A percentile compares a stretch with the other conserved stretches of the same genome.
Evolutionary conservation across 2,797 vertebrate genomes (phyloP).

Genomic region (Hylomyscus alleni): DNA sequence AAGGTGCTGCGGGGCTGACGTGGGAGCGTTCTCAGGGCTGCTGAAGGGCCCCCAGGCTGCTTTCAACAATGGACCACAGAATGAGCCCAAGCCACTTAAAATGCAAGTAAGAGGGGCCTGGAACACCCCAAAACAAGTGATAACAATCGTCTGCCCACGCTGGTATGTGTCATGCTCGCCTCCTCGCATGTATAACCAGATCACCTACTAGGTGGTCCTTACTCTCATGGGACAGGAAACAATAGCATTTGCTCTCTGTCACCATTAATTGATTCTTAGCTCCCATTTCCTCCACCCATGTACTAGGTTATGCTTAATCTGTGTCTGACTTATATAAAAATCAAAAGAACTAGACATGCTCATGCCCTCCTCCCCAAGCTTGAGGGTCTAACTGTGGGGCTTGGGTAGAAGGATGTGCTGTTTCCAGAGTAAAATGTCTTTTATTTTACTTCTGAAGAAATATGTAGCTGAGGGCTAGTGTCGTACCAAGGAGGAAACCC

Average conservation of each 20-base stretch:
- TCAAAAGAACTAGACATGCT: neutral
- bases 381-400: neutral
- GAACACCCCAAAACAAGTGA: rapidly evolving
- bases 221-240: neutral
- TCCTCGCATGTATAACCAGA: neutral
- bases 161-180: too few species aligned
- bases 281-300: neutral
- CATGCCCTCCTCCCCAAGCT: neutral
- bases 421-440: conserved; percentile 18
- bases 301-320: neutral
- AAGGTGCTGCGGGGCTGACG: neutral
- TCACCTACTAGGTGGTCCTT: too few species aligned
- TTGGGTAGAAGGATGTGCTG: neutral
- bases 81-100: neutral
- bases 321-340: neutral
- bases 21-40: neutral
- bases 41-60: too few species aligned
- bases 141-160: neutral
- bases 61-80: neutral
- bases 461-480: neutral
- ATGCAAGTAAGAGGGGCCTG: neutral
- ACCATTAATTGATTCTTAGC: neutral
- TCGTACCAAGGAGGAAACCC: neutral
- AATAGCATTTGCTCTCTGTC: neutral
- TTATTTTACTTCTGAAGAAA: conserved; percentile 21